Evolutionary conservation across 1,140 invertebrate genomes (phyloP), one percentile per base, ranked within the genome.

Genomic region (Solen grandis): DNA sequence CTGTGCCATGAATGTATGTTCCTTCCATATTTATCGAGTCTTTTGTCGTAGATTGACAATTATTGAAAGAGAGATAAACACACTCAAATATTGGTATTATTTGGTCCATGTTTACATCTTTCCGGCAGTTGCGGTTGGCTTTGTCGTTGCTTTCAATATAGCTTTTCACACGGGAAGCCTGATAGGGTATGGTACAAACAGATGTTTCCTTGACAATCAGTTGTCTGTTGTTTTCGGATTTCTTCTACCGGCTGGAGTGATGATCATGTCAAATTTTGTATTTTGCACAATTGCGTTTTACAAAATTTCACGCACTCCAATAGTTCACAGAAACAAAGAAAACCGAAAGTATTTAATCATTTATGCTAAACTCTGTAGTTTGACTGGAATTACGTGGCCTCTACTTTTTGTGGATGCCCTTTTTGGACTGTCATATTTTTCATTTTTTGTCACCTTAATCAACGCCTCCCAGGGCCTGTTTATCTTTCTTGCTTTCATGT

Each of bases 1-100:
- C 70, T 72, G 33, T 25, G 74, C 77, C 31, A 63, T 85, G 36
- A 81, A 84, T n/a, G 52, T 83, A 10, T 85, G 84, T 35, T 85
- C 81, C 5, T 85, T 75, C 46, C 84, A 83, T 27, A 83, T 75
- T 57, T 75, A 62, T 62, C 13, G 29, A 27, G 72, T 75, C 38
- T 75, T 75, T 52, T 75, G 57, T 14, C 25, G 16, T 0, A 2
- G 27, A 14, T 16, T 41, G 25, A 31, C 36, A 19, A n/a, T 25
- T 13, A 50, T n/a, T n/a, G n/a, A n/a, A n/a, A n/a, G n/a, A n/a
- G n/a, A n/a, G n/a, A n/a, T n/a, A n/a, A 25, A 54, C 19, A 54
- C 4, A 54, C 3, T n/a, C 19, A 54, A 54, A 25, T 0, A n/a
- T 3, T n/a, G n/a, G n/a, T n/a, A 36, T 57, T 72, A 72, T 52